phyloP scores from a whole-genome alignment of 2,113 vertebrate genomes.

The Catharus minimus region DNA sequence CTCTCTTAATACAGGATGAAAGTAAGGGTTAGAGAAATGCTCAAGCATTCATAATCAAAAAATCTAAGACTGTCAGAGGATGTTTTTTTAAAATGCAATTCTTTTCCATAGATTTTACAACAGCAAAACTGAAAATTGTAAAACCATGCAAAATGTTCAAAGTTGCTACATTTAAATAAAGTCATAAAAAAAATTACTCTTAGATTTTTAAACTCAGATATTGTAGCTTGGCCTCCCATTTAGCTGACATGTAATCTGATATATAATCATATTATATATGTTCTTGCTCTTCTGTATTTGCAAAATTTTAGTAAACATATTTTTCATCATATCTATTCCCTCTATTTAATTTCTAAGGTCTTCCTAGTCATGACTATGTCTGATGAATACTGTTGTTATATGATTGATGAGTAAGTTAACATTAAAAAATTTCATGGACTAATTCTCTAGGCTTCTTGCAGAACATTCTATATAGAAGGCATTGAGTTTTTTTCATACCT shows the following conservation, averaged over 20 bases:
- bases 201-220: background rate
- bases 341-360: background rate
- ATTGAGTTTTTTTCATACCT: background rate
- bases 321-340: background rate
- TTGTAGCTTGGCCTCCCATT: background rate
- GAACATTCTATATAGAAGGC: background rate
- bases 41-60: background rate
- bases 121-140: background rate
- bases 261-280: background rate
- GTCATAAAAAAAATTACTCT: background rate
- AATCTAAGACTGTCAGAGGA: background rate
- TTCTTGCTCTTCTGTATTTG: background rate
- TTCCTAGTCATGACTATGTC: background rate
- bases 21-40: background rate
- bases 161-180: background rate
- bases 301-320: background rate
- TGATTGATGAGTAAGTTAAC: background rate
- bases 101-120: background rate
- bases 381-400: background rate
- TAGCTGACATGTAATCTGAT: background rate
- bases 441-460: background rate
- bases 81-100: background rate
- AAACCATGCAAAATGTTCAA: background rate
- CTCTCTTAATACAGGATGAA: background rate
- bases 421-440: background rate